Evolutionary conservation across 2,888 invertebrate species (phyloP).

Genomic region (Alviniconcha strummeri): DNA sequence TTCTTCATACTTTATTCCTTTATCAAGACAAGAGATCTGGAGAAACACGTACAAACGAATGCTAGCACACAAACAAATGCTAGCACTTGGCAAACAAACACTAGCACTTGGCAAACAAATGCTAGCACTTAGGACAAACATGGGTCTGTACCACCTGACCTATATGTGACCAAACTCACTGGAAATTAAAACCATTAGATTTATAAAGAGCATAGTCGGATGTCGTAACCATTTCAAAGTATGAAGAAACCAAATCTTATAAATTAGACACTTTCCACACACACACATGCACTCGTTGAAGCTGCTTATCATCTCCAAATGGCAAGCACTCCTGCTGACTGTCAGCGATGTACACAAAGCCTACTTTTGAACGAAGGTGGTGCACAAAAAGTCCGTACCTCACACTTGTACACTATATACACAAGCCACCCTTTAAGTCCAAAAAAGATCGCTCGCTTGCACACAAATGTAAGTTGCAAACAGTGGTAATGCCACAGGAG

Average conservation of each 20-base stretch:
- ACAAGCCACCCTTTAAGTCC: no score
- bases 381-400: background rate
- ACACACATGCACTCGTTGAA: background rate
- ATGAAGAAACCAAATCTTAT: background rate
- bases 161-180: background rate
- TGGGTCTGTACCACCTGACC: background rate
- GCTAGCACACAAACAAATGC: background rate
- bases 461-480: no score
- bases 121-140: no score
- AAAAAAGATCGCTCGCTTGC: no score
- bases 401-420: background rate
- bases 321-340: background rate
- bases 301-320: background rate
- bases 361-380: background rate
- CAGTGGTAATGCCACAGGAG: no score
- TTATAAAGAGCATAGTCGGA: background rate
- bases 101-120: no score
- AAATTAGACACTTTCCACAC: background rate
- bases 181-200: background rate
- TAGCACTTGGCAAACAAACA: no score
- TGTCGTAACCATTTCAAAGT: background rate
- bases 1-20: conserved; percentile 3
- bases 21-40: conserved; percentile 2
- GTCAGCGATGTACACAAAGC: background rate
- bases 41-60: background rate